Evolutionary conservation across 2,113 vertebrate genomes (phyloP).

Genomic region (Carassius gibelio): DNA sequence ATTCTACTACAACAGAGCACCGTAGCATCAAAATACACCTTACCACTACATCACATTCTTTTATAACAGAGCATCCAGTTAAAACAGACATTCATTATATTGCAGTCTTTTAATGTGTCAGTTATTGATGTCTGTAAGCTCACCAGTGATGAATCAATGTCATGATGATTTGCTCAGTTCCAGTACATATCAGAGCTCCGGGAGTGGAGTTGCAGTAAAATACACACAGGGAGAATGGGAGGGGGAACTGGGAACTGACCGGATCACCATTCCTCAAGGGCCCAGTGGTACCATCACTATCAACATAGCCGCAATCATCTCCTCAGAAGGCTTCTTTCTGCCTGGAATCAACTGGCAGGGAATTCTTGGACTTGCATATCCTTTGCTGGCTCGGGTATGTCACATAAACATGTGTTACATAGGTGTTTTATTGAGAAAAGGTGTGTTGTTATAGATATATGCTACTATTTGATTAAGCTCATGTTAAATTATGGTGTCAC

Average conservation of each 20-base stretch:
- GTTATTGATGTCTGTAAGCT: not conserved
- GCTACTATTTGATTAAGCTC: conserved; percentile 36
- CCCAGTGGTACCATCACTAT: conserved; percentile 79
- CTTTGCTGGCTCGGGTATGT: conserved; percentile 86
- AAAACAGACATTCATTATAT: not conserved
- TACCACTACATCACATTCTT: not conserved
- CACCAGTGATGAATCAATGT: not conserved
- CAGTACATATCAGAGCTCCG: conserved; percentile 77
- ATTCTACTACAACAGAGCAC: conserved; percentile 72
- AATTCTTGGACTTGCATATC: conserved; percentile 92
- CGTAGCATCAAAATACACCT: conserved; percentile 65
- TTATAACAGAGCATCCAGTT: not conserved
- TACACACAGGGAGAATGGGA: conserved; percentile 97
- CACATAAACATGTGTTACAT: no score
- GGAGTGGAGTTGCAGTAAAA: conserved; percentile 79
- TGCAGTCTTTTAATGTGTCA: not conserved
- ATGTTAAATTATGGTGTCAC: not conserved
- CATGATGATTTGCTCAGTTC: conserved; percentile 75
- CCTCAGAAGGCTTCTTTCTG: conserved; percentile 91
- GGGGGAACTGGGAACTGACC: conserved; percentile 87
- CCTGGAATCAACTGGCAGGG: conserved; percentile 92
- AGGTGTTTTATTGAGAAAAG: not conserved
- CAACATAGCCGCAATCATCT: conserved; percentile 89
- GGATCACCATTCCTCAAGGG: conserved; percentile 83
- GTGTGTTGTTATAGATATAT: not conserved